Base-by-base conservation (phyloP, 2,797 vertebrate genomes). In the Notolabrus celidotus region DNA sequence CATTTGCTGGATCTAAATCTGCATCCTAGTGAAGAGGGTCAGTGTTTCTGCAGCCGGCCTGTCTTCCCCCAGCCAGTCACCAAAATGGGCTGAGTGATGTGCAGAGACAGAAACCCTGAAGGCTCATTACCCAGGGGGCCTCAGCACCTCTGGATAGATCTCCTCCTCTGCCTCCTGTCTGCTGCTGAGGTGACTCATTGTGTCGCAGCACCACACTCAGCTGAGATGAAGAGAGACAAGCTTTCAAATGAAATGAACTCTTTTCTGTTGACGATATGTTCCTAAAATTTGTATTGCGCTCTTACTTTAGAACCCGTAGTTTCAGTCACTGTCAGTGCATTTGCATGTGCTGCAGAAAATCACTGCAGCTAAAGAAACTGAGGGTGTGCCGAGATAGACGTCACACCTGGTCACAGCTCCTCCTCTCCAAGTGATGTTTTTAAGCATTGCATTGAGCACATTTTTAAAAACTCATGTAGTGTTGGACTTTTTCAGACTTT, bases 1-100 rank as follows among this genome's bases (percentile, higher is more conserved):
- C 83, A 91, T 93, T 87, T 86, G 74, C 71, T 29, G 50, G 19
- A 59, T 60, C 65, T 87, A 81, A 80, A 83, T 82, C 69, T 74
- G 61, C 47, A 8, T 4, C 22, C 51, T 52, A 60, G 80, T 77
- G 73, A 67, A 79, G 72, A 54, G 17, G 70, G 52, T 34, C 55
- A 14, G 64, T 34, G 70, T 71, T 67, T 47, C 63, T 31, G 0
- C 69, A 77, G 74, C 74, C 64, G 62, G 72, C 42, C 56, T 39
- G 71, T 77, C 66, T 79, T 50, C 50, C 0, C 27, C 50, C 54
- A 77, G 77, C 59, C 77, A 88, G 76, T 82, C 83, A 79, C 11
- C 80, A 47, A 74, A 43, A 8, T 58, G 59, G 56, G 58, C 63
- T 77, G 77, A 85, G 36, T 50, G 67, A 84, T 55, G 65, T 62